Base-by-base conservation (phyloP, 2,888 invertebrate species). In the Parnassius apollo region DNA sequence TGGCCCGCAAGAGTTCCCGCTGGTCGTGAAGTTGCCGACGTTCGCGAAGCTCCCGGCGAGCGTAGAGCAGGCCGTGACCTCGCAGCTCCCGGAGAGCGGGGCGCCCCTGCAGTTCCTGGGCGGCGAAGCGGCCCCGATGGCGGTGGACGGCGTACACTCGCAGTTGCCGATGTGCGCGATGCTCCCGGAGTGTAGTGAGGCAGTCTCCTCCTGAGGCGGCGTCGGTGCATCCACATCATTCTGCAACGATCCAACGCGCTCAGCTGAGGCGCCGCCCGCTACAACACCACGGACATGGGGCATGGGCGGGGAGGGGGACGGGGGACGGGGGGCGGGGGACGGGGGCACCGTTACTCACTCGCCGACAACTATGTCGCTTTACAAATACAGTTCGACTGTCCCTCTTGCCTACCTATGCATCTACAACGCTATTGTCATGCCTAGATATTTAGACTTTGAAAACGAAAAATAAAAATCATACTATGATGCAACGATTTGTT, bases 161-260 rank as follows among this genome's bases (percentile, higher is more conserved):
- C 75, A 72, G 76, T 77, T 80, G 71, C 75, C 71, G 81, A 80
- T 62, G 76, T 60, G 65, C 70, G 65, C 50, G 71, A 82, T 79
- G 74, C 61, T 57, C 52, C 57, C 74, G 57, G 62, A 62, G 48
- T 48, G 80, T 76, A 76, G 69, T 60, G 86, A 84, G 69, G 75
- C 70, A 67, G 81, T 82, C 79, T 83, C 83, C 76, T 89, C 86
- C 68, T 82, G 75, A 69, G 82, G 74, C 83, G 90, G 90, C 76
- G 90, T 83, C 76, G 91, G 90, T 79, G 90, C 91, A 76, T 91
- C 91, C 83, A 90, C 89, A 77, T 91, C 91, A 91, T 91, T 91
- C 91, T 91, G 91, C 85, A 91, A 90, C 86, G 79, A 88, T 85
- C 86, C 88, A 88, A 85, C 85, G 86, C 86, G 86, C 86, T 86